phyloP scores from a whole-genome alignment of 2,797 vertebrate species.

The Emys orbicularis region DNA sequence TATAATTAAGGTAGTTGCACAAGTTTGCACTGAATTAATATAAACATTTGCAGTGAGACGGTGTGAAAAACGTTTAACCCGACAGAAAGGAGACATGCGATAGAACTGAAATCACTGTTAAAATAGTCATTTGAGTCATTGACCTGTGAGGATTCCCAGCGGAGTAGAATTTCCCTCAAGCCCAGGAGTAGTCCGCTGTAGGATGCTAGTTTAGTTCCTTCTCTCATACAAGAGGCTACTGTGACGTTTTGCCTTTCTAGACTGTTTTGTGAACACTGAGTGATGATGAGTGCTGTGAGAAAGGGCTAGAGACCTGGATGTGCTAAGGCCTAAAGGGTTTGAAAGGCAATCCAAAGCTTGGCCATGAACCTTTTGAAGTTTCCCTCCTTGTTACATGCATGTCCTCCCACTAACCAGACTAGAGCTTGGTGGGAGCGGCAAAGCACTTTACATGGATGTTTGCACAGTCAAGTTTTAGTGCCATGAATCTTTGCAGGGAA shows the following conservation, averaged over 20 bases:
- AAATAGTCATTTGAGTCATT: not conserved
- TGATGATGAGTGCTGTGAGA: conserved; percentile 22
- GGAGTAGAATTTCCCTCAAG: not conserved
- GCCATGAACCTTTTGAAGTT: not conserved
- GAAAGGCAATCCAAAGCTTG: not conserved
- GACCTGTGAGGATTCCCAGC: not conserved
- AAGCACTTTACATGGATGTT: not conserved
- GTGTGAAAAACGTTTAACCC: not conserved
- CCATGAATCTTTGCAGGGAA: not conserved
- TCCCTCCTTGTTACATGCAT: not conserved
- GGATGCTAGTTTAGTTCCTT: not conserved
- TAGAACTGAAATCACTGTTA: not conserved
- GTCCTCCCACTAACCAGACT: not conserved
- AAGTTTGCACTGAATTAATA: accelerated
- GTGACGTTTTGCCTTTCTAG: conserved; percentile 20
- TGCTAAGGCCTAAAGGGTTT: not conserved
- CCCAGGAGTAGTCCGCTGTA: not conserved
- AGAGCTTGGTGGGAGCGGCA: not conserved
- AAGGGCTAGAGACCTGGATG: not conserved
- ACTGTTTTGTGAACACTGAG: conserved; percentile 14
- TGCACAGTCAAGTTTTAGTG: no score
- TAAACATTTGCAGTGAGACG: not conserved
- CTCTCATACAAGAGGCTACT: accelerated
- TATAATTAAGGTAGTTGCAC: not conserved
- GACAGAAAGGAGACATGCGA: not conserved